phyloP scores from a whole-genome alignment of 2,113 vertebrate species.

The Myotis davidii region DNA sequence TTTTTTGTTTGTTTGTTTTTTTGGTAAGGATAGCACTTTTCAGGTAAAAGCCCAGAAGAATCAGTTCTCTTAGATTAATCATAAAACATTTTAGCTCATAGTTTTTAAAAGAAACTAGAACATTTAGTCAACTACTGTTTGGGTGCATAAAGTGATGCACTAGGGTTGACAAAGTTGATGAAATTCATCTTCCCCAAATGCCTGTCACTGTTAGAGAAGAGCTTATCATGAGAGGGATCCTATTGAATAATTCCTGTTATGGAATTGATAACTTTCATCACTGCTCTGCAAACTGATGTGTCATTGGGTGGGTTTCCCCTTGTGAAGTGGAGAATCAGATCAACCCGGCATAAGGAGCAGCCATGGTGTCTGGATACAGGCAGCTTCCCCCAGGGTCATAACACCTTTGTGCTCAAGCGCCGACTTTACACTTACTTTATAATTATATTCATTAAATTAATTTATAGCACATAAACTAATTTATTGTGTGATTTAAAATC shows the following conservation, averaged over 20 bases:
- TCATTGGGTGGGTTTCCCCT: neutral
- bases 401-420: slow-evolving; percentile 41
- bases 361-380: neutral
- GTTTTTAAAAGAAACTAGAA: neutral
- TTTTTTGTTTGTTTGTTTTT: neutral
- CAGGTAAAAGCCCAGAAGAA: neutral
- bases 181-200: neutral
- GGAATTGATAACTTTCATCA: neutral
- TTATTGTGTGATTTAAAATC: slow-evolving; percentile 61
- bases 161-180: neutral
- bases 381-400: neutral
- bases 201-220: neutral
- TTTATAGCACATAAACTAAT: slow-evolving; percentile 69
- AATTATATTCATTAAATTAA: slow-evolving; percentile 68
- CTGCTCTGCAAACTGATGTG: neutral
- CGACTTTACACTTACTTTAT: slow-evolving; percentile 70
- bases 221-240: neutral
- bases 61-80: neutral
- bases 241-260: neutral
- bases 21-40: neutral
- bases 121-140: neutral
- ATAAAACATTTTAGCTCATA: neutral
- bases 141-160: too few relatives aligned
- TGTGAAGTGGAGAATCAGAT: slow-evolving; percentile 39
- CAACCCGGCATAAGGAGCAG: neutral